phyloP scores from a whole-genome alignment of 2,113 vertebrate species.

The Struthio camelus region DNA sequence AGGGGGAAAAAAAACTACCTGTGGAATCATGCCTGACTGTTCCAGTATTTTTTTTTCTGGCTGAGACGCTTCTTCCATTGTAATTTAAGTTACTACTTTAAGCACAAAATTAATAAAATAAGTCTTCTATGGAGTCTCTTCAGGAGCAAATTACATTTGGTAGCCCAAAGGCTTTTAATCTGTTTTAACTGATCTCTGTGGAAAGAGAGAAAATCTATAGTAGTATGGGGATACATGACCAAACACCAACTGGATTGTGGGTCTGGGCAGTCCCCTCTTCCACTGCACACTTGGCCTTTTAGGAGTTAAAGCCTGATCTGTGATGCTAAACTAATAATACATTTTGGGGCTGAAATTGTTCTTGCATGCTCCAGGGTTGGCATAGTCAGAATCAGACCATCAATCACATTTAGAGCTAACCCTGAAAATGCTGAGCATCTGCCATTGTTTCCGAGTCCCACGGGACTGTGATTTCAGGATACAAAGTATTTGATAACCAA shows the following conservation, averaged over 20 bases:
- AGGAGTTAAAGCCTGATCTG: neutral
- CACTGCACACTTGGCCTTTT: neutral
- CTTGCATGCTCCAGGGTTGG: neutral
- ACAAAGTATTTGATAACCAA: neutral
- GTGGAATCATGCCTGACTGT: neutral
- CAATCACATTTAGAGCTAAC: neutral
- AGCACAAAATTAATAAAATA: neutral
- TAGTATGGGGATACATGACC: neutral
- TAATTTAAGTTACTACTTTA: neutral
- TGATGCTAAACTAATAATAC: neutral
- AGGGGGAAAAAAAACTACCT: neutral
- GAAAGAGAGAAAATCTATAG: neutral
- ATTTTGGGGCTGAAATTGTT: neutral
- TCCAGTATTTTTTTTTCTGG: neutral
- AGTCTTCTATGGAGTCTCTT: neutral
- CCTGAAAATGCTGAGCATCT: neutral
- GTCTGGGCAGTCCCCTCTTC: neutral
- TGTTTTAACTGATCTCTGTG: neutral
- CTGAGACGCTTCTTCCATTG: neutral
- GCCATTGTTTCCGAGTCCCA: neutral
- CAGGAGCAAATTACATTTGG: neutral
- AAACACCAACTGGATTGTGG: neutral
- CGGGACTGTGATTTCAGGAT: neutral
- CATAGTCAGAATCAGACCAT: neutral
- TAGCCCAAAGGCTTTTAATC: neutral